phyloP scores from a whole-genome alignment of 2,888 invertebrate species.

The Argyresthia albistria region DNA sequence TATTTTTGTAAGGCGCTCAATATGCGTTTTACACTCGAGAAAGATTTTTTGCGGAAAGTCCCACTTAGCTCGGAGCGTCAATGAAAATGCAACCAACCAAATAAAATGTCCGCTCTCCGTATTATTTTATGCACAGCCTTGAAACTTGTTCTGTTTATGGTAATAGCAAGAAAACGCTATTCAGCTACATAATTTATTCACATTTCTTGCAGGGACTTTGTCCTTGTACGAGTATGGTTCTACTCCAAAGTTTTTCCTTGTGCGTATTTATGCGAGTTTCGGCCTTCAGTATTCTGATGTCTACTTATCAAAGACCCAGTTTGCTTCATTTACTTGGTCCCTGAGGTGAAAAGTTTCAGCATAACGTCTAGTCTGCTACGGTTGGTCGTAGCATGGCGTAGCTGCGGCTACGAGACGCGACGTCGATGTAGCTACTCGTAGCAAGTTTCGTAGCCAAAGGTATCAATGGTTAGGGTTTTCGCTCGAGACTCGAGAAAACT shows the following conservation, averaged over 20 bases:
- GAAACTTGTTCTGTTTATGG: neutral
- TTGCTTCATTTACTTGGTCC: neutral
- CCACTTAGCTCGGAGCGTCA: no score
- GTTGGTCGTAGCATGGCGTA: no score
- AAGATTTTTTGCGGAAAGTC: no score
- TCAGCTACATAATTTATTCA: neutral
- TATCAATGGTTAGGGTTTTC: neutral
- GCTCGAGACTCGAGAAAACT: no score
- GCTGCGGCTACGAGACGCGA: no score
- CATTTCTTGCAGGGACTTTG: neutral
- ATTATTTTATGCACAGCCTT: neutral
- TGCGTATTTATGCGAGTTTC: slow-evolving; percentile 4
- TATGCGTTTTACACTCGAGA: no score
- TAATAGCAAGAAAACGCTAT: neutral
- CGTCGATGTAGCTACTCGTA: no score
- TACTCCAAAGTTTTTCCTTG: neutral
- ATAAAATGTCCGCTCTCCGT: neutral
- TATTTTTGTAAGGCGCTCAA: no score
- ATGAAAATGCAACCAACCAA: neutral
- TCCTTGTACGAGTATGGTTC: slow-evolving; percentile 1
- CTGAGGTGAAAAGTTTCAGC: no score
- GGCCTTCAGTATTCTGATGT: no score
- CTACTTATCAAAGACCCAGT: neutral
- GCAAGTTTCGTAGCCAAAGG: no score
- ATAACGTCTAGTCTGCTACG: no score